Evolutionary conservation across 1,140 invertebrate genomes (phyloP), one percentile per base, ranked within the genome.

Genomic region (Brachionus asplanchnoidis): DNA sequence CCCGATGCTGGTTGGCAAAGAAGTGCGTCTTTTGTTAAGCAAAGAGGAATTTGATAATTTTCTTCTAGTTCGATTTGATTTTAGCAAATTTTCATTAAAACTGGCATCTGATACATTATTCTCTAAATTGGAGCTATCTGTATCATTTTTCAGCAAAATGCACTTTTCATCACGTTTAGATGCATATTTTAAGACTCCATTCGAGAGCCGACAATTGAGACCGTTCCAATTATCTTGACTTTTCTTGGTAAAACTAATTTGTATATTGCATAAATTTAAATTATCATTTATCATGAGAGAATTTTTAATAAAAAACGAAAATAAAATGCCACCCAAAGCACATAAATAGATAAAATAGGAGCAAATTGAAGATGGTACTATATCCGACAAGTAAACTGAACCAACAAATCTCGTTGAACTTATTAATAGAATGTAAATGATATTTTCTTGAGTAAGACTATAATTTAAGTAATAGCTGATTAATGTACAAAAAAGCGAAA

Each of bases 251-350:
- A 73, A 20, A 46, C 44, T 77, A 50, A 77, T 77, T 14, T 44
- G 46, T 50, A 77, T 77, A 28, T 77, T 77, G 73, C 73, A 77
- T 77, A 77, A 26, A 50, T 77, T 77, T 14, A 77, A 50, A 77
- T 77, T 50, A 50, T 77, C 42, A 28, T 50, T 77, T 53, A 77
- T 77, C 17, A 50, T 50, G 46, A 36, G 46, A 26, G 46, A 50
- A 46, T 17, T 77, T 14, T 77, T 77, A 0, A 77, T 77, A 77
- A 26, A 77, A 50, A 36, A 36, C 20, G 73, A 77, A 26, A 77
- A 77, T 77, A 77, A 6, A 50, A 77, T 26, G 20, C 73, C 73
- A 50, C 73, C 2, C 40, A 77, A 9, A 26, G 73, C 73, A 50
- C 73, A 50, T 26, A 77, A 36, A 77, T 77, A 77, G 8, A 46